phyloP scores from a whole-genome alignment of 2,797 vertebrate genomes.

The Mus minutoides region DNA sequence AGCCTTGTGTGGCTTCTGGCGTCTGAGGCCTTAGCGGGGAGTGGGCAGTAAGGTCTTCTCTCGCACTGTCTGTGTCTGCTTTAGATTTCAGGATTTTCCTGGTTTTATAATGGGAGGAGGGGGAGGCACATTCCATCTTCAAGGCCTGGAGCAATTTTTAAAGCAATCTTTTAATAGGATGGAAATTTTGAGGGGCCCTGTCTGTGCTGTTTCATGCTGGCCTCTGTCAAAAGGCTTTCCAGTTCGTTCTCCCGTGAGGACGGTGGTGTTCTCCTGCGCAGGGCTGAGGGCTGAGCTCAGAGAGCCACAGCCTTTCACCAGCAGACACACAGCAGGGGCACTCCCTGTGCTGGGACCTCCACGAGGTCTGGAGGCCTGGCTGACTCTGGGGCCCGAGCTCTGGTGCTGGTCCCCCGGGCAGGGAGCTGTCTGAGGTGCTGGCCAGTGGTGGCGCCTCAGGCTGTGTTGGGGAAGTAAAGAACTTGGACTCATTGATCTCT shows the following conservation, averaged over 20 bases:
- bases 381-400: neutral
- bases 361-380: too few species aligned
- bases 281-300: neutral
- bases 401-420: neutral
- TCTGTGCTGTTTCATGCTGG: neutral
- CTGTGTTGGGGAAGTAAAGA: neutral
- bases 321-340: neutral
- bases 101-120: neutral
- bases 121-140: neutral
- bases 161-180: constrained; percentile 16
- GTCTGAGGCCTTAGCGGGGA: neutral
- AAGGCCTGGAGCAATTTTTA: neutral
- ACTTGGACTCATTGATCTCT: neutral
- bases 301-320: neutral
- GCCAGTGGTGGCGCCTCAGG: neutral
- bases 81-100: constrained; percentile 6
- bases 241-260: neutral
- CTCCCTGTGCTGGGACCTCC: neutral
- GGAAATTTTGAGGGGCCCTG: constrained; percentile 18
- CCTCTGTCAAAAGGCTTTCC: neutral
- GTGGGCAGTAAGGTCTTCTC: neutral
- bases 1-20: neutral
- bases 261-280: neutral
- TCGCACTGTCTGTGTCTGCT: neutral
- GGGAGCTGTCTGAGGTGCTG: constrained; percentile 31